These are phyloP conservation scores for Syrphus vitripennis DNA, from an alignment of 2,888 invertebrate genomes.

Conservation along the genomic window DNA sequence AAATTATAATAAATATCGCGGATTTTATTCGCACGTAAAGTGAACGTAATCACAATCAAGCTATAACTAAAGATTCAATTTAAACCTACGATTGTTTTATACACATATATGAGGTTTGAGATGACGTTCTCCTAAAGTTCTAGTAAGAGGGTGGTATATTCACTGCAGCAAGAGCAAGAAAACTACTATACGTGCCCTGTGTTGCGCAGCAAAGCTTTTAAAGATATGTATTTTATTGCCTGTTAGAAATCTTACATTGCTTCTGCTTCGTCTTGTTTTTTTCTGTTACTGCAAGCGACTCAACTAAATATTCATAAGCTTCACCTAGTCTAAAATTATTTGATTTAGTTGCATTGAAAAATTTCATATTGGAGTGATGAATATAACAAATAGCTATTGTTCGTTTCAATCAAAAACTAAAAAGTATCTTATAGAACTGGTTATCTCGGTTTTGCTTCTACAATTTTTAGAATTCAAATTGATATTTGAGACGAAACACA, in stretches of 20 bases:
- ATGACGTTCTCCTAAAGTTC: constrained; percentile 52
- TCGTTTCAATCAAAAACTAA: too few species aligned
- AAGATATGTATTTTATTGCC: constrained; percentile 36
- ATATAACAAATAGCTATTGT: neutral
- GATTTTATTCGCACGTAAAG: constrained; percentile 13
- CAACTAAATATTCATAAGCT: neutral
- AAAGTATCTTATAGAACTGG: too few species aligned
- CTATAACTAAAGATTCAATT: constrained; percentile 68
- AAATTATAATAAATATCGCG: neutral
- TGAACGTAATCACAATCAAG: constrained; percentile 54
- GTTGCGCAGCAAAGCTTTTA: constrained; percentile 56
- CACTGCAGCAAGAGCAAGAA: constrained; percentile 14
- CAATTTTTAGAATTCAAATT: too few species aligned
- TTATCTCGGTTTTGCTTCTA: too few species aligned
- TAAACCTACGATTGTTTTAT: constrained; percentile 59
- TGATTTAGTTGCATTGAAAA: neutral
- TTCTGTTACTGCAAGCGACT: neutral
- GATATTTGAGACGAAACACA: too few species aligned
- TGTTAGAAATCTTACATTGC: constrained; percentile 5
- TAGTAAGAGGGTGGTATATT: constrained; percentile 57
- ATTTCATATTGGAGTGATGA: neutral
- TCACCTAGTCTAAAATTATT: neutral
- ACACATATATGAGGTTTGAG: constrained; percentile 51
- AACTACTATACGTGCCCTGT: constrained; percentile 25
- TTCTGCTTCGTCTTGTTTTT: neutral